Conservation (phyloP, 2,888 invertebrate species). For the Ennomos erosarius region DNA sequence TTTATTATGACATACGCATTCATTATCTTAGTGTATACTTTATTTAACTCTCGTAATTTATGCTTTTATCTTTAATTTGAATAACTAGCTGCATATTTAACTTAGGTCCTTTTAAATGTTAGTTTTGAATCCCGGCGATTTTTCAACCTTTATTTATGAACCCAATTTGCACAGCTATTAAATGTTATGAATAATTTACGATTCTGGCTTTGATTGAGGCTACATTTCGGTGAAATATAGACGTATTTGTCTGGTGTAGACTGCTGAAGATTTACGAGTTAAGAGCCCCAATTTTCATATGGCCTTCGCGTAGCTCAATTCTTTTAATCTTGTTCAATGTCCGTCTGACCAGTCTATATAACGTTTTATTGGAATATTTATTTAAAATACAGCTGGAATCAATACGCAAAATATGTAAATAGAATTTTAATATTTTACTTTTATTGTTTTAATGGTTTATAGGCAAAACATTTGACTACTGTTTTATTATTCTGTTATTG, state of each 20-base stretch:
- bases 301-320: conserved; percentile 21
- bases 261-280: conserved; percentile 40
- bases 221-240: conserved; percentile 39
- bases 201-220: conserved; percentile 37
- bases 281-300: conserved; percentile 31
- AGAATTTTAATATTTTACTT: too few species aligned
- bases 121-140: conserved; percentile 31
- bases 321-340: background rate
- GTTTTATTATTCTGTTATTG: too few species aligned
- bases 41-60: too few species aligned
- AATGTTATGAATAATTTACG: conserved; percentile 48
- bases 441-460: too few species aligned
- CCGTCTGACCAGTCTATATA: too few species aligned
- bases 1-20: too few species aligned
- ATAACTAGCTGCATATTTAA: conserved; percentile 10
- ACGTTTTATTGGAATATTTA: too few species aligned
- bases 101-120: conserved; percentile 17
- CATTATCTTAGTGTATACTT: too few species aligned
- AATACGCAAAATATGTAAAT: too few species aligned
- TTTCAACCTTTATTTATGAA: conserved; percentile 44
- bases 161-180: conserved; percentile 45
- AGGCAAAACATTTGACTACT: too few species aligned
- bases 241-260: conserved; percentile 33
- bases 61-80: background rate
- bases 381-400: too few species aligned